Conservation (phyloP, 2,113 vertebrate species). For the Nannobrachium achirus region DNA sequence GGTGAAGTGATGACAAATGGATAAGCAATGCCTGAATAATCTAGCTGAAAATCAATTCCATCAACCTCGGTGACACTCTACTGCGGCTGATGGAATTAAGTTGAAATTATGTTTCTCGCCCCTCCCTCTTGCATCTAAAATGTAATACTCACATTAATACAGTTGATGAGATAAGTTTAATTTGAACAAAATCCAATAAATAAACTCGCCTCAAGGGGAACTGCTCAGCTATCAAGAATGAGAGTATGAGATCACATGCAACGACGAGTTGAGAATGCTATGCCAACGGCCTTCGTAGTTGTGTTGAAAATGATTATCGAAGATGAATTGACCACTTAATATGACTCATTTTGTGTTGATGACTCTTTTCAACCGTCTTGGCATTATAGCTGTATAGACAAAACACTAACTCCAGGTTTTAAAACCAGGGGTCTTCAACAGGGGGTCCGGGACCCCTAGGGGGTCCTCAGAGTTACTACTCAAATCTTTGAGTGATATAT, state of each 20-base stretch:
- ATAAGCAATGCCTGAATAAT: too few relatives aligned
- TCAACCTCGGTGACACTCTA: too few relatives aligned
- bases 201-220: slow-evolving; percentile 51
- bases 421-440: too few relatives aligned
- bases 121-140: slow-evolving; percentile 15
- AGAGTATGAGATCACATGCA: slow-evolving; percentile 38
- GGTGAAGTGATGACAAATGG: too few relatives aligned
- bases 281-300: slow-evolving; percentile 43
- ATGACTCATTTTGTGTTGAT: slow-evolving; percentile 53
- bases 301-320: slow-evolving; percentile 56
- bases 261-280: slow-evolving; percentile 46
- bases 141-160: slow-evolving; percentile 23
- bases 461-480: too few relatives aligned
- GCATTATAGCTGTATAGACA: slow-evolving; percentile 9
- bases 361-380: slow-evolving; percentile 37
- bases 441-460: too few relatives aligned
- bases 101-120: background rate
- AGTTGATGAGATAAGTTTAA: slow-evolving; percentile 47
- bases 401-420: too few relatives aligned
- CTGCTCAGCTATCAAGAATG: slow-evolving; percentile 47
- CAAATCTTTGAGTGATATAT: too few relatives aligned
- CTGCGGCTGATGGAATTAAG: too few relatives aligned
- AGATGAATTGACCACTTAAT: slow-evolving; percentile 31
- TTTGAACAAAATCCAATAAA: slow-evolving; percentile 63
- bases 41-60: too few relatives aligned